phyloP scores from a whole-genome alignment of 2,888 invertebrate species.

The Hermaeophaga mercurialis region DNA sequence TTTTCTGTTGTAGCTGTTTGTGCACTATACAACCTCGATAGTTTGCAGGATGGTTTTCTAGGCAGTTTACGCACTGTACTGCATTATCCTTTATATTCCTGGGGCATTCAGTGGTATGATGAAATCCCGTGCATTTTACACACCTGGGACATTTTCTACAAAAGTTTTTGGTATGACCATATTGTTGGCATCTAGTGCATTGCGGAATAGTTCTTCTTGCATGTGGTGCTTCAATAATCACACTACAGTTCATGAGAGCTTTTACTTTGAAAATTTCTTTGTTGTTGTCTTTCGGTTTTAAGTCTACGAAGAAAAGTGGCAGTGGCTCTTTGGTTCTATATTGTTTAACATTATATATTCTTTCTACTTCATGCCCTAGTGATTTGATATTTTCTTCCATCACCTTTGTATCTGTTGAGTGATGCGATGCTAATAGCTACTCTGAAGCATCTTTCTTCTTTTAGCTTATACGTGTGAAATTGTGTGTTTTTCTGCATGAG shows the following conservation, averaged over 20 bases:
- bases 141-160: neutral
- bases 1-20: neutral
- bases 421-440: neutral
- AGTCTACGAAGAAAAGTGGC: neutral
- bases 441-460: neutral
- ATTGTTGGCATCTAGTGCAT: conserved; percentile 5
- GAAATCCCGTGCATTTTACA: neutral
- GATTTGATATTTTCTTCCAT: neutral
- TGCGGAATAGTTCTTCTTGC: conserved; percentile 3
- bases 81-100: neutral
- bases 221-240: conserved; percentile 4
- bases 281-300: neutral
- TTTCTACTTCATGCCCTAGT: neutral
- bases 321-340: neutral
- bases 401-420: neutral
- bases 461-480: neutral
- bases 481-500: neutral
- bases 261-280: neutral
- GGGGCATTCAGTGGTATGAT: neutral
- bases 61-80: neutral
- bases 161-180: conserved; percentile 8
- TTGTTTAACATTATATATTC: neutral
- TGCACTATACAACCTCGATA: neutral
- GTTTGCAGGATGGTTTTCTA: conserved; percentile 2
- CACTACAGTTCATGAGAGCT: neutral